Base-by-base conservation (phyloP, 2,113 vertebrate genomes). In the Corythornis cristatus region DNA sequence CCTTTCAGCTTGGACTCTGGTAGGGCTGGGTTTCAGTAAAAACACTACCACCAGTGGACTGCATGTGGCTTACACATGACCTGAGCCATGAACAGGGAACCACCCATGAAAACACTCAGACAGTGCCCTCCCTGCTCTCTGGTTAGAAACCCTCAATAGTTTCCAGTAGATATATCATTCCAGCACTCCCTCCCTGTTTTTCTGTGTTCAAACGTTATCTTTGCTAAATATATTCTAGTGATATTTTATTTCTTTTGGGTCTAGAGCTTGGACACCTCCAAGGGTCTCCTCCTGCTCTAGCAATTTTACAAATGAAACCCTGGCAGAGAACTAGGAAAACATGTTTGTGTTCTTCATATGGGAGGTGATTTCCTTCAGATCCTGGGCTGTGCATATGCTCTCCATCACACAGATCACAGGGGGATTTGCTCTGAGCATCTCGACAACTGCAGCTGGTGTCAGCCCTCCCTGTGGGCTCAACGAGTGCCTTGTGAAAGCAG, bases 331-430 rank as follows among this genome's bases (percentile, higher is more conserved):
- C 53, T 87, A 83, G 73, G n/a, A 89, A 91, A 90, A 73, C 65
- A 25, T 8, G 17, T 72, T 90, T 80, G 3, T 74, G 53, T 43
- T 67, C 81, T 81, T 75, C 60, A 37, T 40, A 60, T 25, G 64
- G 77, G 75, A 76, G 54, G 54, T 51, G 86, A 73, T 94, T 89
- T 72, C 67, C 71, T 89, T 83, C 81, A 65, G 74, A 81, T 56
- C 78, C 57, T 35, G 40, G 50, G 50, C 75, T 70, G 78, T 58
- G 86, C 91, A 80, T 43, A 57, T 91, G 84, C 79, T 95, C 81
- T 82, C 82, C 60, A 88, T 89, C 89, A 81, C 5, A 20, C 28
- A 56, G 78, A 74, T 64, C 85, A 50, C 66, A 70, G 73, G n/a
- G 79, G 78, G 78, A 89, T 95, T 83, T 91, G 60, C 83, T 95